A percentile compares a stretch with the other conserved stretches of the same genome.
These are phyloP conservation scores for Rutilus rutilus DNA, from an alignment of 2,113 vertebrate genomes.

Conservation along the genomic window DNA sequence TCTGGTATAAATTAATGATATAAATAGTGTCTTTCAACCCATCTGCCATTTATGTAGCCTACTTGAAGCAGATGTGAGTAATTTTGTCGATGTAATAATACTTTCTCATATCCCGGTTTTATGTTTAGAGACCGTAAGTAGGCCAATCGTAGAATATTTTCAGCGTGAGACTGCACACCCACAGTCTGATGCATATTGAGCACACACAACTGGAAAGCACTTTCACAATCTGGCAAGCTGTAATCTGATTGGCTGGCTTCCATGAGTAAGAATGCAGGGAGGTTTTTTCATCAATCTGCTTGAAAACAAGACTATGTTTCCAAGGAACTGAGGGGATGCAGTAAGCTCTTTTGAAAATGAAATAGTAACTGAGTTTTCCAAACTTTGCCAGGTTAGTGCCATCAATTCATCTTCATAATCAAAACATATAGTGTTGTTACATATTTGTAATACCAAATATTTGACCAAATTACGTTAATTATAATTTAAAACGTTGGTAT, in stretches of 20 bases:
- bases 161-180: not conserved
- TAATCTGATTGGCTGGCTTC: constrained; percentile 19
- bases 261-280: not conserved
- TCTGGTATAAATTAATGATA: not conserved
- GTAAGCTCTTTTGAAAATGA: not conserved
- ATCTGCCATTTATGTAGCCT: not conserved
- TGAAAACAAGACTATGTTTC: not conserved
- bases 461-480: no score
- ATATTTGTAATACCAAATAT: no score
- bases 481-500: no score
- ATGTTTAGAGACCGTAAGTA: not conserved
- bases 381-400: not conserved
- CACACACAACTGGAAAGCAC: not conserved
- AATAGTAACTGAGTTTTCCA: not conserved
- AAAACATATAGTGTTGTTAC: no score
- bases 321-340: not conserved
- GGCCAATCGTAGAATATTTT: not conserved
- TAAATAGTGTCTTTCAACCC: not conserved
- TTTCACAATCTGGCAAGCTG: constrained; percentile 5
- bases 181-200: not conserved
- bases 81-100: not conserved
- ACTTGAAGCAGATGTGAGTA: not conserved
- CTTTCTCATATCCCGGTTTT: constrained; percentile 8
- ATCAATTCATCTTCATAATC: not conserved
- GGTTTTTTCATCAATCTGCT: not conserved